phyloP scores from a whole-genome alignment of 1,140 invertebrate genomes.

The Pomacea maculata region DNA sequence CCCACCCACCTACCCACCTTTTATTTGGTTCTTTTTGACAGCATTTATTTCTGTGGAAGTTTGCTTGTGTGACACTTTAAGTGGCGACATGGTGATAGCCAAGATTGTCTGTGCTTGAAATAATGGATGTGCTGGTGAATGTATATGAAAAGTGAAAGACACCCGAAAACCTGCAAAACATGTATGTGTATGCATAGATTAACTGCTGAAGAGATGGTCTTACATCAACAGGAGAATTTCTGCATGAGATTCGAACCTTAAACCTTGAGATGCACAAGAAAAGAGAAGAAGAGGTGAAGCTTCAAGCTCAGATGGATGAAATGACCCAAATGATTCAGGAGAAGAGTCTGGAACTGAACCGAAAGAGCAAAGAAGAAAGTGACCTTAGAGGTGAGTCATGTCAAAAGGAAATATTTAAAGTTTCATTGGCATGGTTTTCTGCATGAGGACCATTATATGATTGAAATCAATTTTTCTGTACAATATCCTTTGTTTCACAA shows the following conservation, averaged over 20 bases:
- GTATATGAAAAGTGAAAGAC: no score
- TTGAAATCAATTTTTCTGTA: no score
- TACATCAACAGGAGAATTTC: conserved; percentile 15
- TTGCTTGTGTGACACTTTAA: background rate
- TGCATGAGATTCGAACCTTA: conserved; percentile 21
- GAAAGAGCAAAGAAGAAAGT: conserved; percentile 16
- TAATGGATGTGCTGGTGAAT: background rate
- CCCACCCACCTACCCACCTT: no score
- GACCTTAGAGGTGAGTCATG: conserved; percentile 14
- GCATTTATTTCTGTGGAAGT: background rate
- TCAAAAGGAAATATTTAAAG: no score
- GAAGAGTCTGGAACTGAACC: conserved; percentile 19
- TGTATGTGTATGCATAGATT: no score
- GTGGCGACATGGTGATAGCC: background rate
- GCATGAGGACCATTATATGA: no score
- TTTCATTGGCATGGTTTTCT: no score
- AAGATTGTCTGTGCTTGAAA: background rate
- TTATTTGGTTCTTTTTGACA: background rate
- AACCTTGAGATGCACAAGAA: conserved; percentile 18
- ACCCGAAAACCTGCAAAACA: no score
- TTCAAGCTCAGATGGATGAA: conserved; percentile 16
- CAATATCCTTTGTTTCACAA: no score
- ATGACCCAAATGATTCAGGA: conserved; percentile 23
- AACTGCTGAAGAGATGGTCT: background rate
- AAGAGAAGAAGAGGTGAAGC: background rate